Conservation (phyloP, 2,797 vertebrate species). For the Peromyscus eremicus region DNA sequence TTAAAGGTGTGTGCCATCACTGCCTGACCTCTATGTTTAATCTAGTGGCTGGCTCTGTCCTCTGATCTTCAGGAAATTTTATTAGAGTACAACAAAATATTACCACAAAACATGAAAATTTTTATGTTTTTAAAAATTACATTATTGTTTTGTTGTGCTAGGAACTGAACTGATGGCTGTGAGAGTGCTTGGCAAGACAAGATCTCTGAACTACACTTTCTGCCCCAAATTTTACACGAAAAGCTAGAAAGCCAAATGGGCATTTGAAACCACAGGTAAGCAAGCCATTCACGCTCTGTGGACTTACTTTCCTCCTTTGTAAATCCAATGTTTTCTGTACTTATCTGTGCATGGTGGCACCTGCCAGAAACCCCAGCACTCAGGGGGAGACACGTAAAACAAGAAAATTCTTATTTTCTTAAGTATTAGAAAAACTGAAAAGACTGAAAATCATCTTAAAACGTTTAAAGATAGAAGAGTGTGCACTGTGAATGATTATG, state of each 20-base stretch:
- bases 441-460: slow-evolving; percentile 36
- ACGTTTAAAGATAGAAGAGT: slow-evolving; percentile 34
- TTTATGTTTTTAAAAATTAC: neutral
- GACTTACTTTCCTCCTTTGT: neutral
- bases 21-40: too few relatives aligned
- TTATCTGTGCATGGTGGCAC: neutral
- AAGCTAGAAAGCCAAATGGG: neutral
- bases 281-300: neutral
- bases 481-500: neutral
- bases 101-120: neutral
- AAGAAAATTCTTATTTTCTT: slow-evolving; percentile 17
- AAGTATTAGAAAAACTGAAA: slow-evolving; percentile 44
- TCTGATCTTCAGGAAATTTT: too few relatives aligned
- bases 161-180: neutral
- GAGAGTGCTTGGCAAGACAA: neutral
- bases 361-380: neutral
- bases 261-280: neutral
- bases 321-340: slow-evolving; percentile 24
- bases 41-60: too few relatives aligned
- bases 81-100: too few relatives aligned
- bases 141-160: neutral
- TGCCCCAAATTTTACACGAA: neutral
- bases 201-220: neutral
- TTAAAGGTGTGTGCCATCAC: too few relatives aligned
- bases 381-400: neutral